These are phyloP conservation scores for Megaceryle torquata DNA, from an alignment of 2,113 vertebrate species.

Conservation along the genomic window DNA sequence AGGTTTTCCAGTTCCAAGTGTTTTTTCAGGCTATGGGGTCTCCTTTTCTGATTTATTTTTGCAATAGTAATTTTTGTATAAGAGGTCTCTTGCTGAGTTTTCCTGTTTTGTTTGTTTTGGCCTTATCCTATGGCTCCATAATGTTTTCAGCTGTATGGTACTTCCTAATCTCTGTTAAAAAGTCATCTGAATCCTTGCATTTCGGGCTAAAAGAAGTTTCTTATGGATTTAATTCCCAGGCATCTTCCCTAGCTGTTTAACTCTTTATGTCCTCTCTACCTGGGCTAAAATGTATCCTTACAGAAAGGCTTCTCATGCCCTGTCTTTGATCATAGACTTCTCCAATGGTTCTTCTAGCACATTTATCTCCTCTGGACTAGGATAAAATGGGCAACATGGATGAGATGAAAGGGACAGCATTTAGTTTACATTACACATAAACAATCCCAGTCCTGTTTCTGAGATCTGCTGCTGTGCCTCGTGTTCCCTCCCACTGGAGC, in stretches of 20 bases:
- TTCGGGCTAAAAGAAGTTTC: not conserved
- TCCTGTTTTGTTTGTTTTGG: not conserved
- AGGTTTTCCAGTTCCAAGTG: not conserved
- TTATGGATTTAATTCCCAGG: not conserved
- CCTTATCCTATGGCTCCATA: not conserved
- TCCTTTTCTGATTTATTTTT: slow-evolving; percentile 19
- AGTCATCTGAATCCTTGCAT: not conserved
- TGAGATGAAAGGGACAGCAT: not conserved
- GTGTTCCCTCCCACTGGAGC: not conserved
- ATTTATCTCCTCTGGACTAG: not conserved
- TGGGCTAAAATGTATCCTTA: not conserved
- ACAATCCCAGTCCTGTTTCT: not conserved
- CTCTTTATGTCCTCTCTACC: not conserved
- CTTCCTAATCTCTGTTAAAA: not conserved
- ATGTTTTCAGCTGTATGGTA: not conserved
- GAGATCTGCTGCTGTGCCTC: not conserved
- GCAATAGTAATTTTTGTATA: not conserved
- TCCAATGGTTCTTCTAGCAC: not conserved
- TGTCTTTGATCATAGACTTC: not conserved
- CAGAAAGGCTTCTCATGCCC: accelerated
- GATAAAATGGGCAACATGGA: not conserved
- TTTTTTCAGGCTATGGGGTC: not conserved
- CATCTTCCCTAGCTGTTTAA: not conserved
- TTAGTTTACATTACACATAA: not conserved
- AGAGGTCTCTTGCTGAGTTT: not conserved